Evolutionary conservation across 2,113 vertebrate genomes (phyloP).

Genomic region (Myodes glareolus): DNA sequence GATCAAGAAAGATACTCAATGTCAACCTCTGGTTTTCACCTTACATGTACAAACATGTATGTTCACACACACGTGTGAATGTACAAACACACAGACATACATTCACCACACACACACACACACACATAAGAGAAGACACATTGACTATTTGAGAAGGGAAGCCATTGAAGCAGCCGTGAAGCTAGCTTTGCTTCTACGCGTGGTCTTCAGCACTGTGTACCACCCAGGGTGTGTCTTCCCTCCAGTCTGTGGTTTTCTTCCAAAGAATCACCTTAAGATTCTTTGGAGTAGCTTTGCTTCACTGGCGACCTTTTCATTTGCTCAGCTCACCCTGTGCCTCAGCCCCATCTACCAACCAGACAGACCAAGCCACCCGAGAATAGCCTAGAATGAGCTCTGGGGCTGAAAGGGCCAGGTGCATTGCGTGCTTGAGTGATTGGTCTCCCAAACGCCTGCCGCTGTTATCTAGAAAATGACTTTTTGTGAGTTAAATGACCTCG

Average conservation of each 20-base stretch:
- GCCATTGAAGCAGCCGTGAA: background rate
- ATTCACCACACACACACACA: background rate
- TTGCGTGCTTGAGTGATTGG: background rate
- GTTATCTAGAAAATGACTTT: background rate
- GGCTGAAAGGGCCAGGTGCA: background rate
- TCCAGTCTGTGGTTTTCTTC: conserved; percentile 42
- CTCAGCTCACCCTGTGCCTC: background rate
- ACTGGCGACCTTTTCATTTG: background rate
- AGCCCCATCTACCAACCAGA: background rate
- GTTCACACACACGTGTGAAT: no score
- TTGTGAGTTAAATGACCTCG: background rate
- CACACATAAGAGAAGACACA: background rate
- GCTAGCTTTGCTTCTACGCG: background rate
- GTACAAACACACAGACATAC: background rate
- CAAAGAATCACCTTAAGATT: background rate
- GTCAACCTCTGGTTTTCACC: background rate
- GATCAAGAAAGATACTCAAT: background rate
- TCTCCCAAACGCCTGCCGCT: background rate
- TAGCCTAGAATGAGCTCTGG: background rate
- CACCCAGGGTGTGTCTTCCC: conserved; percentile 26
- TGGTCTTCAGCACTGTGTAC: background rate
- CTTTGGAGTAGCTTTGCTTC: background rate
- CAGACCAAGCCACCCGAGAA: background rate
- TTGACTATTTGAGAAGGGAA: conserved; percentile 40
- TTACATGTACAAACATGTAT: background rate